phyloP scores from a whole-genome alignment of 2,888 invertebrate species.

The Hymenopus coronatus region DNA sequence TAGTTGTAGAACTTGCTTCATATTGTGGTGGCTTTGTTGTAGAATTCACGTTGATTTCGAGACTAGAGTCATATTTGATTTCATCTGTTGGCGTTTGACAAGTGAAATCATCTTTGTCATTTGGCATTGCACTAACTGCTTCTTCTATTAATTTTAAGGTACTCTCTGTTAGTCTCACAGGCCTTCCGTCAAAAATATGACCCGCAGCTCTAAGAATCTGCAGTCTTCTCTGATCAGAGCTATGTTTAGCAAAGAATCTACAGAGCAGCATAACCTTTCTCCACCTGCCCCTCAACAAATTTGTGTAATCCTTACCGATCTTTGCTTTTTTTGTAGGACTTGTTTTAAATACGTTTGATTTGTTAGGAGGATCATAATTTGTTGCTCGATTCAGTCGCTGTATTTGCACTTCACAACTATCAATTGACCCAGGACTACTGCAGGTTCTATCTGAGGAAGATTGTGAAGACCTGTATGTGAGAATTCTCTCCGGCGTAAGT shows the following conservation, averaged over 20 bases:
- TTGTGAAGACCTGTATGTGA: background rate
- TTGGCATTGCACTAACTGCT: background rate
- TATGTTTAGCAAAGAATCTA: conserved; percentile 24
- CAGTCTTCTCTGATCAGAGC: conserved; percentile 19
- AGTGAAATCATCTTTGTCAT: background rate
- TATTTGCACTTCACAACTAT: background rate
- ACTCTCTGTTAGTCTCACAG: conserved; percentile 11
- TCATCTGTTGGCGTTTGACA: background rate
- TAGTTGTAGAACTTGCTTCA: background rate
- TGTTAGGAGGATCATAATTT: too few relatives aligned
- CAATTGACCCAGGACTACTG: background rate
- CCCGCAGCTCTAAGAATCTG: conserved; percentile 26
- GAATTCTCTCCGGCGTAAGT: background rate
- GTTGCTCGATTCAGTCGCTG: background rate
- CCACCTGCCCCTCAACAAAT: conserved; percentile 4
- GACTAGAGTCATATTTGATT: background rate
- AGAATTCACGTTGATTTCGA: background rate
- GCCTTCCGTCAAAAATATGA: conserved; percentile 26
- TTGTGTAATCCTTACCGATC: background rate
- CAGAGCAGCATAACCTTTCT: conserved; percentile 22
- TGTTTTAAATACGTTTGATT: background rate
- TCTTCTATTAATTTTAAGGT: background rate
- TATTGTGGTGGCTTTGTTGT: background rate
- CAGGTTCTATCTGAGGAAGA: background rate
- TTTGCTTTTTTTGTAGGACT: background rate